These are phyloP conservation scores for Kryptopterus vitreolus DNA, from an alignment of 2,797 vertebrate genomes.

Conservation along the genomic window DNA sequence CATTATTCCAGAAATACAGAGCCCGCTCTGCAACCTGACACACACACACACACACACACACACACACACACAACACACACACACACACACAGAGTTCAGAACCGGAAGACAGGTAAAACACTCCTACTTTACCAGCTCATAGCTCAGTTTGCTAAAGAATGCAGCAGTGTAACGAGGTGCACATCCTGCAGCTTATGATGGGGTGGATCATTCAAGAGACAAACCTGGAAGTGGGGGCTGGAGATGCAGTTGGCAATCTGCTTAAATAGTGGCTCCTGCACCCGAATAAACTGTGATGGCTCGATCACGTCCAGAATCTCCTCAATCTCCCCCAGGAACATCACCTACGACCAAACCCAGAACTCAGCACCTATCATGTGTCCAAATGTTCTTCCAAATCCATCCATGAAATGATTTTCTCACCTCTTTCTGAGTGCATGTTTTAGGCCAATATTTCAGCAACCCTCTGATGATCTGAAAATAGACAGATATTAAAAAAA, in stretches of 20 bases:
- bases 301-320: constrained; percentile 93
- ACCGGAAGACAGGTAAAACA: not conserved
- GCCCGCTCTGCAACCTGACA: constrained; percentile 90
- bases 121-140: constrained; percentile 6
- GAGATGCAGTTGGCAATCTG: constrained; percentile 89
- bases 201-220: constrained; percentile 13
- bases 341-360: constrained; percentile 69
- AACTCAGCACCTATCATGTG: not conserved
- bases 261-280: constrained; percentile 90
- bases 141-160: constrained; percentile 8
- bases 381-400: constrained; percentile 46
- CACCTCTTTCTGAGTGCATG: constrained; percentile 94
- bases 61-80: too few relatives aligned
- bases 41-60: constrained; percentile 32
- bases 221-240: constrained; percentile 91
- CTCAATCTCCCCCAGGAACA: constrained; percentile 91
- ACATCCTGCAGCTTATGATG: not conserved
- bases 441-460: constrained; percentile 94
- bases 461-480: constrained; percentile 88
- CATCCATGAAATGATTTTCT: constrained; percentile 43
- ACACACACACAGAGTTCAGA: constrained; percentile 27
- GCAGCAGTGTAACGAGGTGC: not conserved
- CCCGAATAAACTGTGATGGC: constrained; percentile 90
- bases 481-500: constrained; percentile 39
- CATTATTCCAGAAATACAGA: constrained; percentile 96